Base-by-base conservation (phyloP, 1,140 invertebrate species). In the Hyposmocoma kahamanoa region DNA sequence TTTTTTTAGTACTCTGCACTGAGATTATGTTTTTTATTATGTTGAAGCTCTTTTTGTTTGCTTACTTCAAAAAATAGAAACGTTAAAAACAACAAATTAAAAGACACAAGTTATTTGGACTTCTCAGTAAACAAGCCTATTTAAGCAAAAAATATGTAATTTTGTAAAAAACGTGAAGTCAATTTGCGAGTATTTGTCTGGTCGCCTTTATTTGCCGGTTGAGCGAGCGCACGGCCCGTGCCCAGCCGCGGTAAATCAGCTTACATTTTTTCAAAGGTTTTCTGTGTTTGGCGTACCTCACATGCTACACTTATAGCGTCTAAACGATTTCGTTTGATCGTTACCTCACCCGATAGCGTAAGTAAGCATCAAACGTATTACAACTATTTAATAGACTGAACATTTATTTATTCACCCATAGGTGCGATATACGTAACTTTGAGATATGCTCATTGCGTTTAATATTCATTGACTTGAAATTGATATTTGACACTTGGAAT, bases 151-250 rank as follows among this genome's bases (percentile, higher is more conserved):
- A 74, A 72, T 77, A 75, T 77, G 62, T 70, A 65, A 73, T 80
- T 72, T 69, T 67, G 71, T 78, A 68, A 74, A 80, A 79, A 81
- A 76, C 67, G 70, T 80, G 62, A 65, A 84, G 75, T 81, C 80
- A 80, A 84, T 82, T 82, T 80, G 72, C 64, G 67, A 78, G 67
- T 75, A 81, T 84, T 84, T 82, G 76, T 81, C 74, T 81, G 75
- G 70, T 75, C 66, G 78, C 72, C 72, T 84, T 81, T 82, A 79
- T 80, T 84, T 84, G 69, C 67, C 75, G 75, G 72, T 56, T 67
- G 71, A 73, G 65, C 59, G 73, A 56, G 47, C 69, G 66, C 68
- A 63, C 65, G 74, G 61, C 64, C 69, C 55, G 66, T 65, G 66
- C 54, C 62, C 62, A 57, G 69, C 62, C 60, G 67, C 72, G 67